Evolutionary conservation across 2,888 invertebrate species (phyloP).

Genomic region (Drosophila rubida): DNA sequence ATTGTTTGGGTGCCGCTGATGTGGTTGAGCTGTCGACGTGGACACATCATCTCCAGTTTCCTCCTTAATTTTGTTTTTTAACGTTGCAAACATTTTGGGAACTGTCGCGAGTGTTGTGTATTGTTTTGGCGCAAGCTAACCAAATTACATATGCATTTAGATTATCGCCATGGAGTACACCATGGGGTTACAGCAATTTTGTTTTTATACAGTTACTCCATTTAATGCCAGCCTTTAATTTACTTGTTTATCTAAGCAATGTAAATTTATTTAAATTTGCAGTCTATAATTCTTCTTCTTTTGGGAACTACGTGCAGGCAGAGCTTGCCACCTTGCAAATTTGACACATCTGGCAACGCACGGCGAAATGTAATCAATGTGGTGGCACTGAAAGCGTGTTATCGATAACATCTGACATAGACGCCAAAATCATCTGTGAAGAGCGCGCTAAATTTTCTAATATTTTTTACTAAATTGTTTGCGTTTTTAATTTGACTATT

Average conservation of each 20-base stretch:
- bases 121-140: constrained; percentile 11
- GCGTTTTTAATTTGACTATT: background rate
- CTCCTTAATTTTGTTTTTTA: constrained; percentile 95
- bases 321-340: constrained; percentile 47
- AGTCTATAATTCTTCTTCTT: constrained; percentile 51
- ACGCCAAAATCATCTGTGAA: constrained; percentile 73
- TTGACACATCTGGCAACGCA: constrained; percentile 43
- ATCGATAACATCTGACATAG: constrained; percentile 48
- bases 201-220: constrained; percentile 60
- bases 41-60: constrained; percentile 93
- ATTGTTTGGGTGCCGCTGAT: constrained; percentile 55
- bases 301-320: constrained; percentile 27
- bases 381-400: background rate
- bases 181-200: constrained; percentile 16
- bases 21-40: constrained; percentile 52
- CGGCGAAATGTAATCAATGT: constrained; percentile 4
- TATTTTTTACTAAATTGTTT: constrained; percentile 24
- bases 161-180: constrained; percentile 23
- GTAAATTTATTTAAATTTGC: constrained; percentile 69
- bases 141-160: constrained; percentile 19
- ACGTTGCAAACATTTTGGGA: constrained; percentile 91
- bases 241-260: constrained; percentile 67
- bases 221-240: constrained; percentile 36
- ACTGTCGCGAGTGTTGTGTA: constrained; percentile 6
- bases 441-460: constrained; percentile 68